Conservation (phyloP, 2,113 vertebrate genomes). For the Potamarius usumacintae region DNA sequence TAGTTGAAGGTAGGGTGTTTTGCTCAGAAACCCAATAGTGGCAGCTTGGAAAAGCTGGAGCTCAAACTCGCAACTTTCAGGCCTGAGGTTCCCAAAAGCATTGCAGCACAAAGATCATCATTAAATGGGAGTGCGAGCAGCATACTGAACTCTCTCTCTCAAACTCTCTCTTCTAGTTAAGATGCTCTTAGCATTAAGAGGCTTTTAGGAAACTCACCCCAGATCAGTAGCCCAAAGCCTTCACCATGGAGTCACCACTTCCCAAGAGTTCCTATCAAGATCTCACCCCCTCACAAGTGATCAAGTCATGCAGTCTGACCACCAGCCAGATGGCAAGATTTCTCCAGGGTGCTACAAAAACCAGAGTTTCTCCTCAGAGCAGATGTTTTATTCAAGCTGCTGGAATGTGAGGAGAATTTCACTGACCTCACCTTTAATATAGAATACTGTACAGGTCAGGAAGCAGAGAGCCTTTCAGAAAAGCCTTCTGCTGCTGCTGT, state of each 20-base stretch:
- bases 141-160: too few relatives aligned
- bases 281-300: neutral
- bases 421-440: neutral
- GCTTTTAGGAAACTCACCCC: too few relatives aligned
- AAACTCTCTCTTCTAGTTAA: too few relatives aligned
- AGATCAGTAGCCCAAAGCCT: neutral
- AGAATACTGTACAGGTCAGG: neutral
- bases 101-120: too few relatives aligned
- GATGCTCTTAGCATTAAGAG: too few relatives aligned
- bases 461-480: neutral
- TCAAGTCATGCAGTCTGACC: neutral
- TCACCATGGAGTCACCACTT: neutral
- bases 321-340: neutral
- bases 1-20: neutral
- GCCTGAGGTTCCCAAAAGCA: too few relatives aligned
- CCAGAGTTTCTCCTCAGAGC: neutral
- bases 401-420: neutral
- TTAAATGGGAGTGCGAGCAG: too few relatives aligned
- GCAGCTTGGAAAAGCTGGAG: neutral
- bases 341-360: neutral
- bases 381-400: neutral
- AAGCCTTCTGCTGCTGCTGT: neutral
- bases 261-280: neutral
- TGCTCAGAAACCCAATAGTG: neutral
- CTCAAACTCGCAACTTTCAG: neutral